Evolutionary conservation across 2,888 invertebrate genomes (phyloP).

Genomic region (Sminthurinus aureus): DNA sequence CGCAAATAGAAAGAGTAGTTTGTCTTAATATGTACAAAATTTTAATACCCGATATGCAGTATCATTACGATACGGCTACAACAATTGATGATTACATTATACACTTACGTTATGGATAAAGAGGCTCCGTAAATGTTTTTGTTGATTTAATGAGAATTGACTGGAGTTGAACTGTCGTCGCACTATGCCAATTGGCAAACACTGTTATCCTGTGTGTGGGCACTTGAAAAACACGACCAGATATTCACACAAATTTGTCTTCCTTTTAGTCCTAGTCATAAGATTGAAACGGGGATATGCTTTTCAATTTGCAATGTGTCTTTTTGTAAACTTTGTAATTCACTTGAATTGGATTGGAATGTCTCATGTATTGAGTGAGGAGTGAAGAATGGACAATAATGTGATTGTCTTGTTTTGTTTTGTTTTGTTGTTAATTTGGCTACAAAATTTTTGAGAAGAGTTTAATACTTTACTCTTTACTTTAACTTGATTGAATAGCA

Average conservation of each 20-base stretch:
- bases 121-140: neutral
- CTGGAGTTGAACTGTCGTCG: neutral
- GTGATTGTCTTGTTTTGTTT: no score
- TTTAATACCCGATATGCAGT: no score
- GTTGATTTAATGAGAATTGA: neutral
- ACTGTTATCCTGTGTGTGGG: neutral
- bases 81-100: neutral
- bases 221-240: neutral
- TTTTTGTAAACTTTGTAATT: no score
- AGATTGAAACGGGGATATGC: no score
- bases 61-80: no score
- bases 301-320: no score
- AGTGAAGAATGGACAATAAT: no score
- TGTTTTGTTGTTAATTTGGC: neutral
- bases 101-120: slow-evolving; percentile 4
- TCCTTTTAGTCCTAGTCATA: no score
- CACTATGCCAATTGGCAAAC: neutral
- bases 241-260: neutral
- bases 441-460: neutral
- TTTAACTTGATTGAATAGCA: neutral
- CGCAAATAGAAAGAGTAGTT: no score
- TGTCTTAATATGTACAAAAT: no score
- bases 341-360: no score
- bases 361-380: no score
- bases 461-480: neutral